Base-by-base conservation (phyloP, 2,797 vertebrate species). In the Clarias platycephalus region DNA sequence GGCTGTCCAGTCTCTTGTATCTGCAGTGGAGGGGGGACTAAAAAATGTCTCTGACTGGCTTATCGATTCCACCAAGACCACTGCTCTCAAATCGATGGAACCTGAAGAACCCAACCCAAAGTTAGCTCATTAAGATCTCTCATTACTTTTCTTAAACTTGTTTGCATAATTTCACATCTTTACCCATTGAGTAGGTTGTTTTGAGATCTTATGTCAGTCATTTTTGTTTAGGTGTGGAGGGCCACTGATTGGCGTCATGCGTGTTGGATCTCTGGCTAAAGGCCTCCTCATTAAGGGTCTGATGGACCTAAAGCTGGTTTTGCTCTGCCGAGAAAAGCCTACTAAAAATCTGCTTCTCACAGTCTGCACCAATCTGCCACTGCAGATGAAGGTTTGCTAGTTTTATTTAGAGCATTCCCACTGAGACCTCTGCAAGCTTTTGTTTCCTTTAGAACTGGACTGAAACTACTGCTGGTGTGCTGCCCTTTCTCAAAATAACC, bases 11-110 rank as follows among this genome's bases (percentile, higher is more conserved):
- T 95, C 93, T 84, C 95, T 98, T 92, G 97, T 98, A 82, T 98
- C 97, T 86, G 96, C 95, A 3, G 96, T 97, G 86, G 97, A 98
- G 90, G 95, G 95, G 88, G 97, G 97, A 83, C 95, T 98, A 8
- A 98, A 98, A 93, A 96, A 97, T 86, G 96, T 98, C 76, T 98
- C 97, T 1, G 96, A 98, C 86, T 98, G 96, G 96, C 68, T 86
- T n/a, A 75, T 64, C 40, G 28, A 80, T 83, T 80, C 68, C 26
- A 22, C 66, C 4, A 79, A 64, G 16, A 24, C 9, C 24, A 57
- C 40, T 57, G 40, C 9, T 72, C 18, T 22, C 31, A 9, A 22
- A 57, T 20, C 44, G 40, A 66, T 57, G 28, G 85, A 83, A 15
- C 15, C 67, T 49, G 76, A 60, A 67, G 81, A 86, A 67, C 66